Conservation (phyloP, 1,140 invertebrate genomes). For the Ips typographus region DNA sequence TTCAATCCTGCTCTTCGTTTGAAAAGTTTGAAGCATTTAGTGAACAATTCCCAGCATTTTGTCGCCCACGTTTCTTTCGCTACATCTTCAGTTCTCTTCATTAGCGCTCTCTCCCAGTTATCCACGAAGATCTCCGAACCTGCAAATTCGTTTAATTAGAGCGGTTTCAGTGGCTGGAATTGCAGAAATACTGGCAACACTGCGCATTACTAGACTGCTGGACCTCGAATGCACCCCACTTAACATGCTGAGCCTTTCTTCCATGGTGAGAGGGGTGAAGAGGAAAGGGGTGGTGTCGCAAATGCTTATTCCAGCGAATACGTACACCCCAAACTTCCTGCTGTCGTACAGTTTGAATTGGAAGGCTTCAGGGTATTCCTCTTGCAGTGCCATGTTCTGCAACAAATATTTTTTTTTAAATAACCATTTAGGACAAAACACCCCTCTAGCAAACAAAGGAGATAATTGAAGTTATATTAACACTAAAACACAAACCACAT, state of each 20-base stretch:
- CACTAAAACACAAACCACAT: slow-evolving; percentile 51
- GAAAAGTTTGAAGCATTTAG: background rate
- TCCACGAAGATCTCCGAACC: slow-evolving; percentile 19
- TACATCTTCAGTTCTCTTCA: background rate
- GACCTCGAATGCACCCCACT: slow-evolving; percentile 33
- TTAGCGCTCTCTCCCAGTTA: slow-evolving; percentile 4
- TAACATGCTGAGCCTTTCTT: slow-evolving; percentile 47
- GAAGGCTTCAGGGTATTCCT: slow-evolving; percentile 57
- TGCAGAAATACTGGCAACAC: slow-evolving; percentile 6
- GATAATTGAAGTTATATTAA: background rate
- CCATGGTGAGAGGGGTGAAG: slow-evolving; percentile 47
- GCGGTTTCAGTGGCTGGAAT: background rate
- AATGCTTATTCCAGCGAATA: slow-evolving; percentile 58
- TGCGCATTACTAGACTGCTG: slow-evolving; percentile 18
- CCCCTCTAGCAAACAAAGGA: background rate
- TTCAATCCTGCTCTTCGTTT: background rate
- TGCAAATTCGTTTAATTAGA: background rate
- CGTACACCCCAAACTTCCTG: slow-evolving; percentile 60
- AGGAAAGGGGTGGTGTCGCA: slow-evolving; percentile 51
- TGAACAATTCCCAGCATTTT: slow-evolving; percentile 12
- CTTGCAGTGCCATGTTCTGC: slow-evolving; percentile 54
- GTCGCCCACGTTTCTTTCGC: background rate
- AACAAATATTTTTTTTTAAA: slow-evolving; percentile 24
- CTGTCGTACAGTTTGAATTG: slow-evolving; percentile 61
- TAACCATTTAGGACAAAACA: background rate